A percentile compares a stretch with the other conserved stretches of the same genome.
Conservation (phyloP, 2,113 vertebrate species). For the Tragulus kanchil region DNA sequence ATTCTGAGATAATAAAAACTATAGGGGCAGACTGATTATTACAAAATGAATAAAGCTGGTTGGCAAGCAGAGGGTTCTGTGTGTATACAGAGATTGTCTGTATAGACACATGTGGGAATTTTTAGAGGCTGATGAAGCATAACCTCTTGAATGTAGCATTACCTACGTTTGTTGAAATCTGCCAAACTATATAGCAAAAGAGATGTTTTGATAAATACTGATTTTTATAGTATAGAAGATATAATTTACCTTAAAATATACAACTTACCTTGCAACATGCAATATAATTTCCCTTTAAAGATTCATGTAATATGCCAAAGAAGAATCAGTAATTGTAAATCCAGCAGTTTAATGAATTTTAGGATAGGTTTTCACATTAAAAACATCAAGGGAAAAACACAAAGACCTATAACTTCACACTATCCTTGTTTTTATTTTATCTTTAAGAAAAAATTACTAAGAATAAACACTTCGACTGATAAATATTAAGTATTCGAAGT, state of each 20-base stretch:
- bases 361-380: conserved; percentile 23
- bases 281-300: background rate
- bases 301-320: background rate
- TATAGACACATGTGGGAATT: background rate
- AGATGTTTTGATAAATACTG: background rate
- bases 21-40: background rate
- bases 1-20: background rate
- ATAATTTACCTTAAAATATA: background rate
- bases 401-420: background rate
- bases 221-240: background rate
- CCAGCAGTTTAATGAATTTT: background rate
- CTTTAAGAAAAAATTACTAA: background rate
- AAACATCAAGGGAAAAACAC: background rate
- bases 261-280: background rate
- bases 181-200: background rate
- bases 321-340: background rate
- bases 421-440: background rate
- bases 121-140: background rate
- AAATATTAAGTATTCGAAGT: background rate
- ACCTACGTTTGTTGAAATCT: background rate
- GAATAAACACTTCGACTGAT: background rate
- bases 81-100: background rate
- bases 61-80: background rate
- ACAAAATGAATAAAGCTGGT: background rate
- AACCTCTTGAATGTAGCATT: background rate